A percentile compares a stretch with the other conserved stretches of the same genome.
These are phyloP conservation scores for Latrodectus geometricus DNA, from an alignment of 1,140 invertebrate genomes.

Conservation along the genomic window DNA sequence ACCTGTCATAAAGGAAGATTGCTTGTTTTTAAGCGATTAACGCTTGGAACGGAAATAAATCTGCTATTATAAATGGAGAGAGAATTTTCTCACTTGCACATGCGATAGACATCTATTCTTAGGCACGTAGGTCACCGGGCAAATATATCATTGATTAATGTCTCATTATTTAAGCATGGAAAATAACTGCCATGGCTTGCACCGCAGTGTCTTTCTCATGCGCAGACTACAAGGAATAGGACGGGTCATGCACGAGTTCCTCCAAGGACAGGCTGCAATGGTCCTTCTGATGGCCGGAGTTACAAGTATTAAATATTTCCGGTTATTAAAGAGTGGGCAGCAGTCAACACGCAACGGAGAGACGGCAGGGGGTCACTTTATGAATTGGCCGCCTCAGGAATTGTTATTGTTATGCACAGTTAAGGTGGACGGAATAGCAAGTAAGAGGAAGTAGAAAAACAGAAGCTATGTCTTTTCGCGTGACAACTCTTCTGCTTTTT, in stretches of 20 bases:
- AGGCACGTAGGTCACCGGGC: too few relatives aligned
- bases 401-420: background rate
- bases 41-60: too few relatives aligned
- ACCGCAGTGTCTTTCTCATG: too few relatives aligned
- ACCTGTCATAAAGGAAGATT: too few relatives aligned
- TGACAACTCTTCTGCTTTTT: background rate
- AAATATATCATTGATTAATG: too few relatives aligned
- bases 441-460: conserved; percentile 2
- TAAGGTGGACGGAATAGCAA: conserved; percentile 27
- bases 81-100: too few relatives aligned
- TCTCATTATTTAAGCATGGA: too few relatives aligned
- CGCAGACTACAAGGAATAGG: too few relatives aligned
- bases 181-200: too few relatives aligned
- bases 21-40: too few relatives aligned
- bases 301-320: conserved; percentile 45
- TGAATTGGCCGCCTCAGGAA: conserved; percentile 4
- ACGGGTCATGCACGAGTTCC: conserved; percentile 10
- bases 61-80: too few relatives aligned
- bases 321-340: conserved; percentile 27
- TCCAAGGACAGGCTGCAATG: background rate
- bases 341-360: conserved; percentile 12
- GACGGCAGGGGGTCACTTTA: conserved; percentile 9
- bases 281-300: conserved; percentile 7
- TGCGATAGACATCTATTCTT: too few relatives aligned
- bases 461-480: background rate